Percentiles rank a stretch among this genome's conserved stretches.
Evolutionary conservation across 2,797 vertebrate genomes (phyloP).

Genomic region (Alcedo atthis): DNA sequence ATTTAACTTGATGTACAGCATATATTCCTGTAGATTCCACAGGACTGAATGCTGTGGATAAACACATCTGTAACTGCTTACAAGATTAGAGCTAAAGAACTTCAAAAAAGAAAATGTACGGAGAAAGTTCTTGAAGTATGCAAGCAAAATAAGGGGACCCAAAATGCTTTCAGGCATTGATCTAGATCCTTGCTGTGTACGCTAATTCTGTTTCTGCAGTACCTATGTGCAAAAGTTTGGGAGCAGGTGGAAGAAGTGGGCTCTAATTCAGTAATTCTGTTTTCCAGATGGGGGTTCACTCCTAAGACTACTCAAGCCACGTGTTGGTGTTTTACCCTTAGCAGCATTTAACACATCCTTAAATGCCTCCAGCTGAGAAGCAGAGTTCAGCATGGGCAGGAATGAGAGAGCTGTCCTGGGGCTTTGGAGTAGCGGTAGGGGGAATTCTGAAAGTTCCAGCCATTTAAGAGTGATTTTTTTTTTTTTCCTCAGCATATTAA

Average conservation of each 20-base stretch:
- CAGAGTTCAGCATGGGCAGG: background rate
- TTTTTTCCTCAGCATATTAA: background rate
- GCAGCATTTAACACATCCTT: background rate
- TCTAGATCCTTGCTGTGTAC: background rate
- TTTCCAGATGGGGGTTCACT: background rate
- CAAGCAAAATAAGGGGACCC: background rate
- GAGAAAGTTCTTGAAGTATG: slow-evolving; percentile 11
- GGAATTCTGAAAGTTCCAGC: background rate
- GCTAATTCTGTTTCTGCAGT: background rate
- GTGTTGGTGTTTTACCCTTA: background rate
- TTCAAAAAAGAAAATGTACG: background rate
- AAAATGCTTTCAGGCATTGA: background rate
- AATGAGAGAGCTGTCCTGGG: background rate
- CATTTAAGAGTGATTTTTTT: background rate
- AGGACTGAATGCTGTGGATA: background rate
- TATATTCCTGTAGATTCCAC: background rate
- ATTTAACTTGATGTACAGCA: background rate
- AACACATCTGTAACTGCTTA: slow-evolving; percentile 17
- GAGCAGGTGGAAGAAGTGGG: background rate
- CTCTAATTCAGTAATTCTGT: background rate
- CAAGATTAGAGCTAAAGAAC: background rate
- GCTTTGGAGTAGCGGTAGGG: background rate
- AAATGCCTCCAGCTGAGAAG: background rate
- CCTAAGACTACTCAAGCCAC: background rate
- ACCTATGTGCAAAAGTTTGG: background rate